Conservation (phyloP, 2,113 vertebrate genomes). For the Tichodroma muraria region DNA sequence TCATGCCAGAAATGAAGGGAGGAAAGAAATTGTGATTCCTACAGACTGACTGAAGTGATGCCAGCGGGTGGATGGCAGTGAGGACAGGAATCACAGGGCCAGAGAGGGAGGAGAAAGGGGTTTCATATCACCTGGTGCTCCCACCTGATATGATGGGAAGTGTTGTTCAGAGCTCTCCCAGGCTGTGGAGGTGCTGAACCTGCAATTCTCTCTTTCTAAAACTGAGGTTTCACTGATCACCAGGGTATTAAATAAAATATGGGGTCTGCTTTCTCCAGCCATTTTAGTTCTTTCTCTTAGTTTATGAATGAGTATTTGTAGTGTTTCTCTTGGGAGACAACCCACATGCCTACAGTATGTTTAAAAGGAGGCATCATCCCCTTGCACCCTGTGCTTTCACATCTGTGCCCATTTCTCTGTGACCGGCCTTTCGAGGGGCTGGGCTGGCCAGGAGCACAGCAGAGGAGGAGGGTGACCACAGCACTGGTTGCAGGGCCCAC, state of each 20-base stretch:
- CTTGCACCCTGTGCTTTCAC: not conserved
- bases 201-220: not conserved
- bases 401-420: not conserved
- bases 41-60: not conserved
- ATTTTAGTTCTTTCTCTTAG: not conserved
- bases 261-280: not conserved
- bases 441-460: not conserved
- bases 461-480: not conserved
- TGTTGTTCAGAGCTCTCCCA: not conserved
- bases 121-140: not conserved
- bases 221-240: not conserved
- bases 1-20: not conserved
- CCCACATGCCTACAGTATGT: not conserved
- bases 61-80: rapidly evolving
- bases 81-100: not conserved
- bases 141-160: not conserved
- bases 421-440: rapidly evolving
- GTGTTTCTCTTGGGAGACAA: not conserved
- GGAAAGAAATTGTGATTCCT: not conserved
- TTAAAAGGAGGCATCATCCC: not conserved
- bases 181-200: not conserved
- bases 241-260: not conserved
- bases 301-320: not conserved
- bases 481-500: not conserved
- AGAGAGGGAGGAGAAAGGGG: not conserved